Evolutionary conservation across 92 coral and sea anemone genomes (phyloP), one percentile per base, ranked within the genome.

Genomic region (Siderastrea radians): DNA sequence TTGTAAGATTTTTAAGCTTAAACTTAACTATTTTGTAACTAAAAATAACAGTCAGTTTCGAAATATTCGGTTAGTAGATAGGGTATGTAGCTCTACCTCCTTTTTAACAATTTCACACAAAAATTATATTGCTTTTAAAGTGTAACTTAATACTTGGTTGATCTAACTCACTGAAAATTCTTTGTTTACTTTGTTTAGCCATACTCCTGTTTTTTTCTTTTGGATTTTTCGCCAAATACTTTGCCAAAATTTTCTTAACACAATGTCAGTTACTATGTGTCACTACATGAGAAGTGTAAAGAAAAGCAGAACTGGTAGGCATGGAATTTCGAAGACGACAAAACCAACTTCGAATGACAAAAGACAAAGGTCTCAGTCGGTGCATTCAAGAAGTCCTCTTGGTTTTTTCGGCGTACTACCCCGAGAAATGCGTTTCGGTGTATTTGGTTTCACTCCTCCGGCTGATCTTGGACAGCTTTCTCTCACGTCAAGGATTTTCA

Each of bases 251-350:
- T 62, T n/a, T 54, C 45, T 49, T 48, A 57, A 61, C 50, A 63
- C 60, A 45, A 93, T 93, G 96, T 71, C 94, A 44, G 75, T 92
- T 51, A 91, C 92, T 49, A 91, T 95, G 50, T 93, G 89, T 73
- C 90, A 81, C 53, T 98, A 95, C 90, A 93, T 98, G 93, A 91
- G 79, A 94, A 98, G 92, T 68, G 93, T 95, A 60, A 98, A 98
- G 88, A 86, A 87, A 61, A 81, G 86, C 76, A 85, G 86, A 82
- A 80, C 77, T 38, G 83, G 92, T 61, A 77, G 74, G 68, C 86
- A 88, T 69, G 90, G 80, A 51, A 50, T 46, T 7, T 77, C 66
- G 59, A 92, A 72, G 77, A 72, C 72, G 52, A 50, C 86, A 15
- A 78, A 66, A 70, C 74, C 49, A 59, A 67, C 61, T 58, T 64